Conservation (phyloP, 2,797 vertebrate species). For the Heteromormyrus szaboi region DNA sequence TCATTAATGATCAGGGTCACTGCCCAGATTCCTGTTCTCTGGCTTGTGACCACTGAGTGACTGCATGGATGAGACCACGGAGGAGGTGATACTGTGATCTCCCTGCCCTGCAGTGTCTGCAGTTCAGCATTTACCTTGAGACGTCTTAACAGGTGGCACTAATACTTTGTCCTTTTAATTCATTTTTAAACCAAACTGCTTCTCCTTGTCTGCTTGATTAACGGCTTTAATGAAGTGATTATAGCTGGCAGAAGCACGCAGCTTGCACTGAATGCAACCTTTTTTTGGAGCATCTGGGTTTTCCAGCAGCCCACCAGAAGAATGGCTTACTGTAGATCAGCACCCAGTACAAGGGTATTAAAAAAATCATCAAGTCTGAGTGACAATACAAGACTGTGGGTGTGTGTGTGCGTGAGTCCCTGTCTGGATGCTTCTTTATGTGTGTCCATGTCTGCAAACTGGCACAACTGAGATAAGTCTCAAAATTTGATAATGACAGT, state of each 20-base stretch:
- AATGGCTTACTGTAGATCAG: background rate
- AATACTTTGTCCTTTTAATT: background rate
- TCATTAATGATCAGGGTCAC: background rate
- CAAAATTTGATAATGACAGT: background rate
- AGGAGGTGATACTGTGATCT: background rate
- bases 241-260: background rate
- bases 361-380: background rate
- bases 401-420: background rate
- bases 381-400: background rate
- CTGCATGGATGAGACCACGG: background rate
- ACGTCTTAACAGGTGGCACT: background rate
- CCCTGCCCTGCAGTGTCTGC: background rate
- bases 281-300: background rate
- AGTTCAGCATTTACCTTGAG: background rate
- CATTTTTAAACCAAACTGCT: background rate
- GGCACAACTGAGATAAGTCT: background rate
- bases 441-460: background rate
- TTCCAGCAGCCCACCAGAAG: background rate
- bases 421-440: background rate
- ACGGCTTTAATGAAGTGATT: background rate
- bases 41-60: background rate
- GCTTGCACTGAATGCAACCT: background rate
- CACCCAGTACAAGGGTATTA: background rate
- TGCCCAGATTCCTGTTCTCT: background rate
- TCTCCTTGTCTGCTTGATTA: background rate